Conservation (phyloP, 2,113 vertebrate genomes). For the Sceloporus undulatus region DNA sequence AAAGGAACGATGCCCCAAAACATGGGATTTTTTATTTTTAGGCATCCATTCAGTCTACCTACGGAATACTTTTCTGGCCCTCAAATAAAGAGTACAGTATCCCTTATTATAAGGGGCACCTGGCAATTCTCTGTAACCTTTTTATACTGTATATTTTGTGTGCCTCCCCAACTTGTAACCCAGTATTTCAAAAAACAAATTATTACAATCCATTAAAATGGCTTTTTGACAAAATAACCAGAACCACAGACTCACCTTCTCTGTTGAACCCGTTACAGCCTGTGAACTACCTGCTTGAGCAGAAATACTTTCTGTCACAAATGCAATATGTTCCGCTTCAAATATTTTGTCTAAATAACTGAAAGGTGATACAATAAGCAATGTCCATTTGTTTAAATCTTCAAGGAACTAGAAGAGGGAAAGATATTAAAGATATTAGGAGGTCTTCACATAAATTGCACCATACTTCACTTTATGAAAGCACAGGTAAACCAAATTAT, state of each 20-base stretch:
- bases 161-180: background rate
- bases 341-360: slow-evolving; percentile 66
- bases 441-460: background rate
- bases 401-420: slow-evolving; percentile 82
- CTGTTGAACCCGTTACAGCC: slow-evolving; percentile 57
- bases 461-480: background rate
- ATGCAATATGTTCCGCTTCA: slow-evolving; percentile 83
- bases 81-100: too few relatives aligned
- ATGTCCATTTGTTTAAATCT: slow-evolving; percentile 90
- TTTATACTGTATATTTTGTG: background rate
- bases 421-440: slow-evolving; percentile 25
- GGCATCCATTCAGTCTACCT: too few relatives aligned
- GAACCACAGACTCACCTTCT: slow-evolving; percentile 80
- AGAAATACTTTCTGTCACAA: slow-evolving; percentile 89
- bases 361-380: slow-evolving; percentile 79
- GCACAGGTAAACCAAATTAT: background rate
- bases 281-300: slow-evolving; percentile 62
- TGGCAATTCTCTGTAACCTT: too few relatives aligned
- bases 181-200: background rate
- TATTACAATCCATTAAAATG: background rate
- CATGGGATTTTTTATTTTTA: too few relatives aligned
- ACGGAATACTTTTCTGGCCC: too few relatives aligned
- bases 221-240: background rate
- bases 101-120: too few relatives aligned
- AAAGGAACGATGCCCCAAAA: too few relatives aligned